Conservation (phyloP, 1,140 invertebrate genomes). For the Hormaphis cornu region DNA sequence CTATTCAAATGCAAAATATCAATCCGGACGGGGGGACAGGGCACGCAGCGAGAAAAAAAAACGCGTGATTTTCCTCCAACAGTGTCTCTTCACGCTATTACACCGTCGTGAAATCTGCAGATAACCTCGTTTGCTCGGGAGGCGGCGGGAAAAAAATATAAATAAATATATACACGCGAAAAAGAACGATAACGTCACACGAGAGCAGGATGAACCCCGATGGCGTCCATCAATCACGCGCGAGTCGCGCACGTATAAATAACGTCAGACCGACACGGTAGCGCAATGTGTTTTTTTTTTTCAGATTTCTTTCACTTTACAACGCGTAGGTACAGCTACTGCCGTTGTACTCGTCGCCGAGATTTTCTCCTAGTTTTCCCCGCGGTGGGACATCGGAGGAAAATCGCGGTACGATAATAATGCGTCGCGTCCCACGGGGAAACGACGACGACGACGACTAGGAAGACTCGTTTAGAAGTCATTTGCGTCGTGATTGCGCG, state of each 20-base stretch:
- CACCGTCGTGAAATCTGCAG: too few relatives aligned
- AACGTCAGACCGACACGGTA: background rate
- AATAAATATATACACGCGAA: background rate
- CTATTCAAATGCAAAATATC: conserved; percentile 15
- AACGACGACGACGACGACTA: too few relatives aligned
- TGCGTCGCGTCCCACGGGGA: background rate
- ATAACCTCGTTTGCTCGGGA: too few relatives aligned
- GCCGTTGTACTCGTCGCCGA: too few relatives aligned
- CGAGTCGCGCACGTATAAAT: background rate
- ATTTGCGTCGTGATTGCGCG: conserved; percentile 15
- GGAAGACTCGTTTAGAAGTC: conserved; percentile 29
- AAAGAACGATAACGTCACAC: background rate
- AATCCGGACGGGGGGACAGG: background rate
- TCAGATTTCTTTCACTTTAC: too few relatives aligned
- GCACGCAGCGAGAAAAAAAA: too few relatives aligned
- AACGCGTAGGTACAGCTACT: background rate
- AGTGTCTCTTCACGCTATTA: too few relatives aligned
- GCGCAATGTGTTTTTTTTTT: background rate
- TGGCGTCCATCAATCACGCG: conserved; percentile 7
- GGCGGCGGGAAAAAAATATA: background rate
- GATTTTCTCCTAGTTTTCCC: too few relatives aligned
- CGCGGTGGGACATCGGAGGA: too few relatives aligned
- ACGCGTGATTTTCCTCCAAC: too few relatives aligned
- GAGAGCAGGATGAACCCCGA: conserved; percentile 1
- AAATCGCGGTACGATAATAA: too few relatives aligned